Percentiles rank a stretch among this genome's conserved stretches.
Evolutionary conservation across 2,888 invertebrate species (phyloP).

Genomic region (Eutolmus rufibarbis): DNA sequence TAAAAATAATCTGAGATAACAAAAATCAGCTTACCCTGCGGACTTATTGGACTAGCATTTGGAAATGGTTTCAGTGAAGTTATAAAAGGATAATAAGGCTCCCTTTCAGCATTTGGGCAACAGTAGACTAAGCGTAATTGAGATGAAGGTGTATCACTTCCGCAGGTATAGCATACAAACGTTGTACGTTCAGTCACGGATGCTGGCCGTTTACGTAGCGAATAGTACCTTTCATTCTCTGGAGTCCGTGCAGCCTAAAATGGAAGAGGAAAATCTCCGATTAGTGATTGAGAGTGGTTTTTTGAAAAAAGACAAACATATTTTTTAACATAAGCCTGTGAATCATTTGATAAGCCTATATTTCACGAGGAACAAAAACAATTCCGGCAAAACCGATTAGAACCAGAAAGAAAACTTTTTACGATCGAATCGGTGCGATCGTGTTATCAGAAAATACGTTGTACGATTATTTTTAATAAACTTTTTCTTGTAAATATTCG

Average conservation of each 20-base stretch:
- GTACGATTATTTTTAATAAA: background rate
- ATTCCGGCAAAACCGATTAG: background rate
- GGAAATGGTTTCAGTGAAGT: constrained; percentile 79
- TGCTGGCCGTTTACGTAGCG: constrained; percentile 78
- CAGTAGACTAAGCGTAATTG: constrained; percentile 84
- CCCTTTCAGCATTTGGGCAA: constrained; percentile 82
- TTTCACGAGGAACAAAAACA: background rate
- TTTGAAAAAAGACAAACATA: background rate
- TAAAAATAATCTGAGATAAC: background rate
- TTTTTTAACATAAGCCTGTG: background rate
- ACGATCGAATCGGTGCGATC: background rate
- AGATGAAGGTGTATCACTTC: constrained; percentile 79
- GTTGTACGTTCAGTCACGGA: constrained; percentile 70
- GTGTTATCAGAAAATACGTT: background rate
- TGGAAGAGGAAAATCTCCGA: constrained; percentile 33
- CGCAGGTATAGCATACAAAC: constrained; percentile 91
- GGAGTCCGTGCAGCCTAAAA: constrained; percentile 73
- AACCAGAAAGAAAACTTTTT: background rate
- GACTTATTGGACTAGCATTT: constrained; percentile 88
- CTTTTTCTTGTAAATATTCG: background rate
- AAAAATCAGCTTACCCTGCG: constrained; percentile 70
- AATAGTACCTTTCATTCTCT: constrained; percentile 81
- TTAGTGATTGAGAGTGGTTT: background rate
- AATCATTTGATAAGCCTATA: background rate
- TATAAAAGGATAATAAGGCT: constrained; percentile 91